A percentile compares a stretch with the other conserved stretches of the same genome.
Evolutionary conservation across 2,888 invertebrate genomes (phyloP).

Genomic region (Caenorhabditis afra): DNA sequence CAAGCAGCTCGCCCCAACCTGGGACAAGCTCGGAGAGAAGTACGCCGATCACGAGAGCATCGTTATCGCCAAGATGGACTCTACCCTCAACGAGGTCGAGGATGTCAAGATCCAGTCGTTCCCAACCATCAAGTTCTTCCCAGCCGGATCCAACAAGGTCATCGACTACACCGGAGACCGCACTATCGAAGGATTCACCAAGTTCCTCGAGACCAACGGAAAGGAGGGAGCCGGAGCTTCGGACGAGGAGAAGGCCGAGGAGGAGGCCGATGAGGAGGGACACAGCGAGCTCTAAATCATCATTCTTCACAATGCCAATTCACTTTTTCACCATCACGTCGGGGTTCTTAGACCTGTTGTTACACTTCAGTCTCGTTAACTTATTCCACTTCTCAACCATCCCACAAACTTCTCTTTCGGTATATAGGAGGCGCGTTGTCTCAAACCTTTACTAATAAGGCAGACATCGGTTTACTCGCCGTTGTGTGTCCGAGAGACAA

Average conservation of each 20-base stretch:
- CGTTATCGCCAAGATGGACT: constrained; percentile 98
- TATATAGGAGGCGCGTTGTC: constrained; percentile 15
- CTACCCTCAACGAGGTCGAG: constrained; percentile 91
- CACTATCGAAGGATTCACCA: constrained; percentile 92
- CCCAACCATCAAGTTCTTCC: constrained; percentile 95
- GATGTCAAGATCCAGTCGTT: constrained; percentile 82
- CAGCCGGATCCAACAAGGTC: constrained; percentile 90
- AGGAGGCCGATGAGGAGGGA: constrained; percentile 76
- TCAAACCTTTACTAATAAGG: constrained; percentile 43
- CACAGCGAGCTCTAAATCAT: constrained; percentile 72
- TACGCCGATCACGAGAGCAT: constrained; percentile 88
- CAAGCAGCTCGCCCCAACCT: constrained; percentile 96
- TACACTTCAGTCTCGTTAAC: constrained; percentile 46
- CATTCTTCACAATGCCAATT: not conserved
- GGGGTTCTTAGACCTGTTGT: constrained; percentile 56
- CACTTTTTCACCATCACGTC: constrained; percentile 29
- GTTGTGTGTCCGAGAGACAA: constrained; percentile 21
- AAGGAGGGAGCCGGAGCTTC: constrained; percentile 84
- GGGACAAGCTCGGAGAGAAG: constrained; percentile 94
- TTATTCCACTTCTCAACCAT: constrained; percentile 33
- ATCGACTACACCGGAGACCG: constrained; percentile 96
- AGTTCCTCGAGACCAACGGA: constrained; percentile 94
- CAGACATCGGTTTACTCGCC: constrained; percentile 11
- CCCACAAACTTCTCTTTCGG: constrained; percentile 28
- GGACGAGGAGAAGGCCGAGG: constrained; percentile 79